Evolutionary conservation across 2,888 invertebrate species (phyloP), one percentile per base, ranked within the genome.

Genomic region (Perizoma affinitatum): DNA sequence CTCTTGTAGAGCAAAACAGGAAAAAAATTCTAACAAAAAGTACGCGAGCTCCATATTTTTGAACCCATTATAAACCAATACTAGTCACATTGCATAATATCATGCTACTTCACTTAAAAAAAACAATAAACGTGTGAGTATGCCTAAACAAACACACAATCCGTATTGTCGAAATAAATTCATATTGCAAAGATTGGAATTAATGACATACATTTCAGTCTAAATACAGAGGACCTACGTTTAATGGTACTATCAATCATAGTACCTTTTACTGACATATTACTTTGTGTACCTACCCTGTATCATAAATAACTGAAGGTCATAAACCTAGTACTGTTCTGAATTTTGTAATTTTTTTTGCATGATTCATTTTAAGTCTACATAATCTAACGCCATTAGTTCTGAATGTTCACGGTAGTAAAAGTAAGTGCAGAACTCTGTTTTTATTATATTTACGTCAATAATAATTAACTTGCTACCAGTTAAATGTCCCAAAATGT

Each of bases 291-390:
- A 36, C n/a, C n/a, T n/a, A n/a, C n/a, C n/a, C n/a, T 46, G 22
- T 46, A 44, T n/a, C 22, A 44, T 42, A 10, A 38, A 57, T 44
- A 43, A 44, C 46, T 42, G 49, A 58, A 55, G 48, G 58, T 53
- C 52, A 33, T 63, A 43, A 56, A 44, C 49, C 38, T 67, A 68
- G 67, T 63, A 6, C 5, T 38, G 70, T 69, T 72, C 66, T 66
- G 73, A 79, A 80, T 79, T 85, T 81, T 82, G 82, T 78, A 5
- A 10, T 5, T 5, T 42, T 38, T 38, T 38, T 38, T 38, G 22
- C 22, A 22, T 22, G 22, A 22, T 22, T n/a, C 22, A 22, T 22
- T 22, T 2, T 22, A 22, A 22, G 22, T 22, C 22, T 22, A 22
- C 22, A 22, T 22, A 22, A 22, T 22, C 22, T 22, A 22, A 22